phyloP scores from a whole-genome alignment of 2,113 vertebrate species.

The Stictonetta naevosa region DNA sequence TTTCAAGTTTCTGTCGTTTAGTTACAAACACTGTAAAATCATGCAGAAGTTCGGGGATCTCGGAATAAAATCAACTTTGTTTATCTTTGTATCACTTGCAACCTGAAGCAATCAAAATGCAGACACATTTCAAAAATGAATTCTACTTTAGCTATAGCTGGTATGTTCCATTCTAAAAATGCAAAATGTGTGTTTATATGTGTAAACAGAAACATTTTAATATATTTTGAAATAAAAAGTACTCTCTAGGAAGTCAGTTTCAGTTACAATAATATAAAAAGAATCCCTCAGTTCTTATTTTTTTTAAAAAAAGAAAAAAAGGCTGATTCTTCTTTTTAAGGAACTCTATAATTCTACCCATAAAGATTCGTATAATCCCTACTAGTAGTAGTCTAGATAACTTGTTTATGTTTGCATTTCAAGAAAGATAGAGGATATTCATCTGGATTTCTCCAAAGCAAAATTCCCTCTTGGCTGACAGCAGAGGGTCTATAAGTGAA shows the following conservation, averaged over 20 bases:
- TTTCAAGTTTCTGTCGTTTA: background rate
- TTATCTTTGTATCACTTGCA: background rate
- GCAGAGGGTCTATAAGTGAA: background rate
- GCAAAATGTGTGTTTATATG: background rate
- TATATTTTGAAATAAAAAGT: background rate
- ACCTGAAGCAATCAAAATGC: background rate
- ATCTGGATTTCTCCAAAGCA: background rate
- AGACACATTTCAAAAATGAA: background rate
- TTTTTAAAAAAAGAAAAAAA: too few species aligned
- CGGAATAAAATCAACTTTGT: rapidly evolving
- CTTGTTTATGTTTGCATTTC: background rate
- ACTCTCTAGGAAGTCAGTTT: background rate
- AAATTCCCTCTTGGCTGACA: background rate
- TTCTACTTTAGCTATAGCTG: background rate
- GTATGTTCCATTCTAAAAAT: background rate
- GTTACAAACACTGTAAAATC: background rate
- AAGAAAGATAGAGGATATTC: background rate
- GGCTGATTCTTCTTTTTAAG: background rate
- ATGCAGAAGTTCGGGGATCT: background rate
- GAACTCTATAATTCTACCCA: background rate
- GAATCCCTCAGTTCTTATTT: background rate
- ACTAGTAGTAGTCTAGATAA: background rate
- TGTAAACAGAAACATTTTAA: background rate
- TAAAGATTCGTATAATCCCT: background rate
- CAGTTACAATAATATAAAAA: background rate